Percentiles rank a stretch among this genome's conserved stretches.
Evolutionary conservation across 2,797 vertebrate species (phyloP).

Genomic region (Acomys russatus): DNA sequence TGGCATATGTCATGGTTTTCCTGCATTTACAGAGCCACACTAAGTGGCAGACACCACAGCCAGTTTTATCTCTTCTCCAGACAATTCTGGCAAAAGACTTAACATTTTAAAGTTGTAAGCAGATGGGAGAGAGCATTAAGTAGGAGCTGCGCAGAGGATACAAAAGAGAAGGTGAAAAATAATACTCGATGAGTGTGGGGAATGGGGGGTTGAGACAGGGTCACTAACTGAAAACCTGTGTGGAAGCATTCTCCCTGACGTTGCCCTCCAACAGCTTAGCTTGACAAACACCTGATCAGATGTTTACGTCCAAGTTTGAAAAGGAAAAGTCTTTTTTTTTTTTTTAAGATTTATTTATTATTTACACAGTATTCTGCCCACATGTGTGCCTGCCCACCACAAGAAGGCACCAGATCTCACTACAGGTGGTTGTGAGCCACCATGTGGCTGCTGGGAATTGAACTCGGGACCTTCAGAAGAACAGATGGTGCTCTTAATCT

Average conservation of each 20-base stretch:
- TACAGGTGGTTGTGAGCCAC: no score
- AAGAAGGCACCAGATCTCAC: no score
- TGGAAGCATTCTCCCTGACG: background rate
- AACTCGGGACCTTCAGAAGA: no score
- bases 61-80: slow-evolving; percentile 37
- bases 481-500: no score
- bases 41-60: slow-evolving; percentile 11
- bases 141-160: background rate
- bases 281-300: background rate
- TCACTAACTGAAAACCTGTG: background rate
- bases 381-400: no score
- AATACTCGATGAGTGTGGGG: no score
- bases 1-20: background rate
- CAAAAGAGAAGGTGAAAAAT: background rate
- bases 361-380: no score
- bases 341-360: no score
- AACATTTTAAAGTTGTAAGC: slow-evolving; percentile 51
- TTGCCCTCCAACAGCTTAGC: background rate
- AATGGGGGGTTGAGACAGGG: background rate
- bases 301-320: background rate
- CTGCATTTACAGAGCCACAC: slow-evolving; percentile 12
- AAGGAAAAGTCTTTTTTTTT: background rate
- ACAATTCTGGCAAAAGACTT: slow-evolving; percentile 7
- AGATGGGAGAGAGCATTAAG: background rate
- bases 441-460: no score